phyloP scores from a whole-genome alignment of 2,888 invertebrate genomes.

The Rotaria magnacalcarata region DNA sequence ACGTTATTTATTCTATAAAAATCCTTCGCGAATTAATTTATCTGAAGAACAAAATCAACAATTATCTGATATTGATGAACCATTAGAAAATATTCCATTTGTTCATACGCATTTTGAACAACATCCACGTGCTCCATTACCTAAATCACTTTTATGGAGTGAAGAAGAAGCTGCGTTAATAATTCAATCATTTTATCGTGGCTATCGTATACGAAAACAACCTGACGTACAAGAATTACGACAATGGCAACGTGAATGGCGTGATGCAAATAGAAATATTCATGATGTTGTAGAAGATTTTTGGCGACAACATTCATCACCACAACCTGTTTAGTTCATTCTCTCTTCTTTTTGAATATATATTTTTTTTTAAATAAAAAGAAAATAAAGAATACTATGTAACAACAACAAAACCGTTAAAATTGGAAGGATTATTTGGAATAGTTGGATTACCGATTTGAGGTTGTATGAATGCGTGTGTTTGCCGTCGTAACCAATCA shows the following conservation, averaged over 20 bases:
- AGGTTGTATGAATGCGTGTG: constrained; percentile 21
- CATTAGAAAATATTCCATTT: constrained; percentile 38
- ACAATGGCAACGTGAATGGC: constrained; percentile 58
- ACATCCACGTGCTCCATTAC: constrained; percentile 56
- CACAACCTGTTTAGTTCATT: not conserved
- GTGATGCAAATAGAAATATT: constrained; percentile 55
- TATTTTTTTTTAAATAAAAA: not conserved
- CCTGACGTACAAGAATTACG: constrained; percentile 57
- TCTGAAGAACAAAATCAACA: not conserved
- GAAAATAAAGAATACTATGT: not conserved
- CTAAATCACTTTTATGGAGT: constrained; percentile 57
- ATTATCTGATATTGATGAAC: not conserved
- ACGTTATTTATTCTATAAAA: constrained; percentile 56
- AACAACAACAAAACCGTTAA: constrained; percentile 11
- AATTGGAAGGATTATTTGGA: not conserved
- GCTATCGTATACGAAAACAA: constrained; percentile 54
- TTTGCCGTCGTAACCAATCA: constrained; percentile 57
- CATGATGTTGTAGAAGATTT: constrained; percentile 54
- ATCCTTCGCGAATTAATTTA: not conserved
- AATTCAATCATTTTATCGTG: constrained; percentile 58
- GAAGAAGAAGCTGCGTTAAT: constrained; percentile 58
- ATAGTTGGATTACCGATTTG: not conserved
- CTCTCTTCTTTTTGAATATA: not conserved
- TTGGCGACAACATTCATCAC: constrained; percentile 50
- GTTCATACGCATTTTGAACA: constrained; percentile 41